Conservation (phyloP, 2,797 vertebrate species). For the Gambelia wislizenii region DNA sequence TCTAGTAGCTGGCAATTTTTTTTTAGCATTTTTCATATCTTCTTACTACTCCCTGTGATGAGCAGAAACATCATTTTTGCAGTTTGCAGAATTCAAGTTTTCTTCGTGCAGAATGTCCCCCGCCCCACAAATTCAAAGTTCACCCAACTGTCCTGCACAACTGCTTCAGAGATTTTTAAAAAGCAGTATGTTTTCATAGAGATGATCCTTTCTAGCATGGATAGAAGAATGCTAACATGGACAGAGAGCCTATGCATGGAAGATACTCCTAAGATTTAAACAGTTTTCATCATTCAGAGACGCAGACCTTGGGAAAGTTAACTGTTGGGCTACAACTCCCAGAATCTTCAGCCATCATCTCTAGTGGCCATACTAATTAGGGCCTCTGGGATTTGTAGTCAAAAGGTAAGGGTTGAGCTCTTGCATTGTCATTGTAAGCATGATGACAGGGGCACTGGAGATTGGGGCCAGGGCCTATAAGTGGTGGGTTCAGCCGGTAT, state of each 20-base stretch:
- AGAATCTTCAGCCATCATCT: no score
- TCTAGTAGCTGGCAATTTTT: not conserved
- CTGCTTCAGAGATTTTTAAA: no score
- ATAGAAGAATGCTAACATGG: not conserved
- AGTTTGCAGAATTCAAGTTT: not conserved
- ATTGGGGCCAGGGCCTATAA: no score
- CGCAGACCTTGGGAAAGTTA: no score
- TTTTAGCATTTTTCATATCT: not conserved
- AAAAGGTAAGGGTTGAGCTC: no score
- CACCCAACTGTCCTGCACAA: not conserved
- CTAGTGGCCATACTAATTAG: no score
- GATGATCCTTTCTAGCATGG: not conserved
- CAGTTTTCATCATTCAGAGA: no score
- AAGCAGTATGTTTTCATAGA: not conserved
- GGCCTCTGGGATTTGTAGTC: no score
- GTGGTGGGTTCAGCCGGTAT: no score
- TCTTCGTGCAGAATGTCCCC: not conserved
- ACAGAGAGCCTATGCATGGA: not conserved
- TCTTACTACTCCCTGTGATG: not conserved
- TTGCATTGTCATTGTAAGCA: no score
- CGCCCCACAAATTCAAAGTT: not conserved
- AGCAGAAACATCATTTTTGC: not conserved
- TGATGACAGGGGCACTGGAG: no score
- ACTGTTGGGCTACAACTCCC: no score
- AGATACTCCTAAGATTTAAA: not conserved